Percentiles rank a stretch among this genome's conserved stretches.
These are phyloP conservation scores for Orthosia incerta DNA, from an alignment of 2,888 invertebrate species.

Conservation along the genomic window DNA sequence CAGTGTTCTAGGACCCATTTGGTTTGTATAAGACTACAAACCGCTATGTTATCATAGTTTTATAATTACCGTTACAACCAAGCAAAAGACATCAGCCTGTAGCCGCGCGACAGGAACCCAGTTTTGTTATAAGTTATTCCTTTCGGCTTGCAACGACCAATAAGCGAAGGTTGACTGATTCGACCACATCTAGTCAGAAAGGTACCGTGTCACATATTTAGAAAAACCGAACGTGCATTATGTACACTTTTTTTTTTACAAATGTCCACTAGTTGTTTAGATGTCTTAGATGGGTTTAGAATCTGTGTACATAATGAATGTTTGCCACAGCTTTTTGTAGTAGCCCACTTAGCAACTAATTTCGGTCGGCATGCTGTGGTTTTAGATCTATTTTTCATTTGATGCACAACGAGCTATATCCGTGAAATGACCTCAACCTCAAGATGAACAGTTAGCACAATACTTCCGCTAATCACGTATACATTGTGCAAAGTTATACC, in stretches of 20 bases:
- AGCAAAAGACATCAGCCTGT: constrained; percentile 72
- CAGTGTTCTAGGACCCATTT: not conserved
- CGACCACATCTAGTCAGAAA: constrained; percentile 77
- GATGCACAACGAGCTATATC: not conserved
- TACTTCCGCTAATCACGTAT: not conserved
- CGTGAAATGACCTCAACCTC: no score
- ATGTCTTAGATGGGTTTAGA: not conserved
- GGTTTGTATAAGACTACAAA: not conserved
- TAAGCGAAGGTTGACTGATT: constrained; percentile 68
- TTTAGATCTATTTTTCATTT: not conserved
- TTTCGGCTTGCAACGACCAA: constrained; percentile 69
- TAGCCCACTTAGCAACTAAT: not conserved
- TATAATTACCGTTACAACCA: not conserved
- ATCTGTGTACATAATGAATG: not conserved
- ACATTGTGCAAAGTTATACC: not conserved
- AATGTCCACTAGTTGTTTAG: not conserved
- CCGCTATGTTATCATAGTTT: not conserved
- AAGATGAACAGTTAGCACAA: constrained; percentile 9
- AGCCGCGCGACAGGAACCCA: constrained; percentile 71
- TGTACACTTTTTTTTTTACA: no score
- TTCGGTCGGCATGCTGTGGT: not conserved
- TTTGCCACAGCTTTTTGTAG: not conserved
- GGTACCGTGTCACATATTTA: constrained; percentile 64
- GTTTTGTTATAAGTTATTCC: constrained; percentile 81
- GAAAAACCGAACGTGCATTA: no score